These are phyloP conservation scores for Papilio aristodemus DNA, from an alignment of 1,140 invertebrate species.

Conservation along the genomic window DNA sequence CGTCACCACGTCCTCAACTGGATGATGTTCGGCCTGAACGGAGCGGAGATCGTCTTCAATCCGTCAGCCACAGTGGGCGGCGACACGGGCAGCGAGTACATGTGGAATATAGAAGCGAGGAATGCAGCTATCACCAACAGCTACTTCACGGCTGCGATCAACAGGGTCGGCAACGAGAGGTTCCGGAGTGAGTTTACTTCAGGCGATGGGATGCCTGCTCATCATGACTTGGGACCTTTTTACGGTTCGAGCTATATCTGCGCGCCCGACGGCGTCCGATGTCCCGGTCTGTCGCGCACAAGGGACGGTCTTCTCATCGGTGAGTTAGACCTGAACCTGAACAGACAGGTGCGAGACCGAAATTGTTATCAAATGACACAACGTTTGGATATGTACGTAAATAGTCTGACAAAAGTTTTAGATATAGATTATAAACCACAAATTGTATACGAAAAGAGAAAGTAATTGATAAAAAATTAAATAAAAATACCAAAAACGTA, in stretches of 20 bases:
- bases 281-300: slow-evolving; percentile 93
- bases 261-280: slow-evolving; percentile 95
- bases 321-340: slow-evolving; percentile 97
- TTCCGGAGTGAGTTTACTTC: slow-evolving; percentile 92
- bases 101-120: slow-evolving; percentile 98
- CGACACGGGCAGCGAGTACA: slow-evolving; percentile 90
- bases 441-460: slow-evolving; percentile 69
- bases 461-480: too few relatives aligned
- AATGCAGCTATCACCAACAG: slow-evolving; percentile 98
- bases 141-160: slow-evolving; percentile 97
- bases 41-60: slow-evolving; percentile 99
- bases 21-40: slow-evolving; percentile 98
- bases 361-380: slow-evolving; percentile 99
- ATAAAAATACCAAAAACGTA: too few relatives aligned
- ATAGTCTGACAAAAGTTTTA: slow-evolving; percentile 72
- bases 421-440: slow-evolving; percentile 72
- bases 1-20: slow-evolving; percentile 99
- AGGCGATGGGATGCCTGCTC: slow-evolving; percentile 93
- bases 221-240: slow-evolving; percentile 97
- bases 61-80: slow-evolving; percentile 94
- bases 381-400: slow-evolving; percentile 94
- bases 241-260: slow-evolving; percentile 98
- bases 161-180: slow-evolving; percentile 96
- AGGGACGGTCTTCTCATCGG: slow-evolving; percentile 94
- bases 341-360: slow-evolving; percentile 95